Conservation (phyloP, 2,797 vertebrate genomes). For the Sebastes hubbsi region DNA sequence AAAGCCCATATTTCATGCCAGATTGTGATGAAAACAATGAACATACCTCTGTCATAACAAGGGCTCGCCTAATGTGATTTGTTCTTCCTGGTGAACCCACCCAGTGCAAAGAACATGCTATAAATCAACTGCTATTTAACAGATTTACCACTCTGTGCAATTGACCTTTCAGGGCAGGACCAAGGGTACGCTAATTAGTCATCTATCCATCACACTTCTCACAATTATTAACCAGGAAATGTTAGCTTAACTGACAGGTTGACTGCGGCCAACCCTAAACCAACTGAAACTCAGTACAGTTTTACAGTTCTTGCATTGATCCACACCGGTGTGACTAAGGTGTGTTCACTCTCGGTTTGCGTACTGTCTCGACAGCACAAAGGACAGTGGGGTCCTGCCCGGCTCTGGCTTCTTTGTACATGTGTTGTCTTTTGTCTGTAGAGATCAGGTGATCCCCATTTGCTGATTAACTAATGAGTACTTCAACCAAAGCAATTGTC, state of each 20-base stretch:
- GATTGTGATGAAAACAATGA: background rate
- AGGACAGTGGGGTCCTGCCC: slow-evolving; percentile 23
- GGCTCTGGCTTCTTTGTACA: slow-evolving; percentile 47
- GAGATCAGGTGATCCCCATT: slow-evolving; percentile 20
- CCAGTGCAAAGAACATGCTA: background rate
- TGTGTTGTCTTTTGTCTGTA: slow-evolving; percentile 52
- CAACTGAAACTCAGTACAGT: slow-evolving; percentile 29
- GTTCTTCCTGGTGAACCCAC: background rate
- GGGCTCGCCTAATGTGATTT: background rate
- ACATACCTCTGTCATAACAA: background rate
- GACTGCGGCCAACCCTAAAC: slow-evolving; percentile 35
- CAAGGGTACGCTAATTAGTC: slow-evolving; percentile 59
- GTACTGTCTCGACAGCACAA: slow-evolving; percentile 12
- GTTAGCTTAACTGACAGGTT: slow-evolving; percentile 6
- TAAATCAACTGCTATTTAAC: slow-evolving; percentile 29
- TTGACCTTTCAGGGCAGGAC: slow-evolving; percentile 20
- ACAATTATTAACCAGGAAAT: slow-evolving; percentile 73
- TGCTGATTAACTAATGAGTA: slow-evolving; percentile 26
- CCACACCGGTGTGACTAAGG: slow-evolving; percentile 57
- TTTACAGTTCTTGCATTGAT: slow-evolving; percentile 54
- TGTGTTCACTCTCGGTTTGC: slow-evolving; percentile 24
- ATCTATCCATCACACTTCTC: slow-evolving; percentile 57
- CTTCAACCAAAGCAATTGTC: background rate
- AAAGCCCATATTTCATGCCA: background rate
- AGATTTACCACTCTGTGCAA: slow-evolving; percentile 21